Evolutionary conservation across 2,797 vertebrate species (phyloP).

Genomic region (Squalus acanthias): DNA sequence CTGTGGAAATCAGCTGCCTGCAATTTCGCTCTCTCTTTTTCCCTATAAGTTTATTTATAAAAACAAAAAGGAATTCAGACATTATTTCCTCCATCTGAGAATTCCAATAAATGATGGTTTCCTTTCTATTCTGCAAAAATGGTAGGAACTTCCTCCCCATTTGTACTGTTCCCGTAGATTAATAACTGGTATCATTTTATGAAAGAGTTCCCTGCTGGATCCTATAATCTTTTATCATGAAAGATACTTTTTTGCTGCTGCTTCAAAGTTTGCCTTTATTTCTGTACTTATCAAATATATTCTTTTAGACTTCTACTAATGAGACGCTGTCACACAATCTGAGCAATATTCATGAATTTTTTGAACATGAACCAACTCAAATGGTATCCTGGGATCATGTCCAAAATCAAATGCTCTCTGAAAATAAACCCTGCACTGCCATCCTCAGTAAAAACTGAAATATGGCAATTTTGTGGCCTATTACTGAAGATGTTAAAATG

Average conservation of each 20-base stretch:
- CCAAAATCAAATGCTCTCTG: conserved; percentile 20
- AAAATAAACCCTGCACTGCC: conserved; percentile 37
- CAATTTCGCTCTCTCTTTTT: neutral
- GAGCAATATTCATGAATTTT: conserved; percentile 6
- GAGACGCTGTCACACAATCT: conserved; percentile 10
- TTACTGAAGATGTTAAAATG: conserved; percentile 1
- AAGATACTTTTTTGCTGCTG: neutral
- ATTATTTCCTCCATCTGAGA: conserved; percentile 21
- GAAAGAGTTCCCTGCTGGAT: neutral
- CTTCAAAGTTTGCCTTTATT: neutral
- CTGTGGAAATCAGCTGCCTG: neutral
- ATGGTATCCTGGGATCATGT: conserved; percentile 27
- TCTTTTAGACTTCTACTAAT: neutral
- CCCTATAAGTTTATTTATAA: neutral
- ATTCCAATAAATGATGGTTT: neutral
- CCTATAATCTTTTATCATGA: neutral
- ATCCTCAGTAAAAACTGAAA: conserved; percentile 36
- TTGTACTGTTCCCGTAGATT: neutral
- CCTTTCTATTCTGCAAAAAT: conserved; percentile 14
- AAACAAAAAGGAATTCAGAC: neutral
- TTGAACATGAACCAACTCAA: conserved; percentile 20
- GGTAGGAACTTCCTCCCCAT: neutral
- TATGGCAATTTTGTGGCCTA: neutral
- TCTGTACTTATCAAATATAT: neutral
- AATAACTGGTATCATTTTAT: conserved; percentile 6